phyloP scores from a whole-genome alignment of 2,888 invertebrate species.

The Amaurobius ferox region DNA sequence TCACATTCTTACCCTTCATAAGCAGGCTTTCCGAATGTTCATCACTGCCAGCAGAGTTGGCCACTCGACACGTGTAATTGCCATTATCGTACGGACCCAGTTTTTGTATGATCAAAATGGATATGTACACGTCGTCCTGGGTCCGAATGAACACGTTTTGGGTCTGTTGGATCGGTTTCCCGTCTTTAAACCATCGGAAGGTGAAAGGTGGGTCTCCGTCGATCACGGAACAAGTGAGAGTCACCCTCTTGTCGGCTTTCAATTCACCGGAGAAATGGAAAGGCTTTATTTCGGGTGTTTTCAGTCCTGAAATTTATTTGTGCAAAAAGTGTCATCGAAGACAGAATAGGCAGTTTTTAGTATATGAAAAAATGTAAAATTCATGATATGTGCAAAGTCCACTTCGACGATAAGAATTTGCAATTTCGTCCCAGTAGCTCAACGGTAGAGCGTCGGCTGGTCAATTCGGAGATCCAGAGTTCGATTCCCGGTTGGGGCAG shows the following conservation, averaged over 20 bases:
- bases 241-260: not conserved
- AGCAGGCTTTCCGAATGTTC: not conserved
- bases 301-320: conserved; percentile 5
- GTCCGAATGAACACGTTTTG: not conserved
- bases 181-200: conserved; percentile 68
- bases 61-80: conserved; percentile 19
- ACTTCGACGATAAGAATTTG: too few species aligned
- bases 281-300: conserved; percentile 7
- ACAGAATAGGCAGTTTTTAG: too few species aligned
- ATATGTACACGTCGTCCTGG: conserved; percentile 2
- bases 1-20: conserved; percentile 20
- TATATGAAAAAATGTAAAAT: too few species aligned
- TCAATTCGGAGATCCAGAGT: too few species aligned
- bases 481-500: too few species aligned
- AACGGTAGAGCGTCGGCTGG: too few species aligned
- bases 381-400: too few species aligned
- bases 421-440: too few species aligned
- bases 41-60: conserved; percentile 12
- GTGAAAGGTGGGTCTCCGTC: conserved; percentile 65
- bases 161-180: not conserved
- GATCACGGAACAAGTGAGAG: conserved; percentile 2
- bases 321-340: too few species aligned
- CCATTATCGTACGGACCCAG: conserved; percentile 20
- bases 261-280: conserved; percentile 28
- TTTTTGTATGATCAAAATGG: not conserved